phyloP scores from a whole-genome alignment of 2,888 invertebrate genomes.

The Hybos culiciformis region DNA sequence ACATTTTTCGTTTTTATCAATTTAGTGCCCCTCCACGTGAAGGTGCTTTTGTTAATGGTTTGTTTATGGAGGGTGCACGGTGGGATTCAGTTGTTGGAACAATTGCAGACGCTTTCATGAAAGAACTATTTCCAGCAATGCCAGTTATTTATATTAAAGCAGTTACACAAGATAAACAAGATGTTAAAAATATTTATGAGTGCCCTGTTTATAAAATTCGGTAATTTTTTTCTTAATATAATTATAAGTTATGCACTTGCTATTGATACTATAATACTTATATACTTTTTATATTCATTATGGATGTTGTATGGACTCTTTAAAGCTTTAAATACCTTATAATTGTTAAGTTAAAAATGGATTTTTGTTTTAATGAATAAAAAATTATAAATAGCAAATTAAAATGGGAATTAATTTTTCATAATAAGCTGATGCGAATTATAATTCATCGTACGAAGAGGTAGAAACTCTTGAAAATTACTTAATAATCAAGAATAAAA shows the following conservation, averaged over 20 bases:
- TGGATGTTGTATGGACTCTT: background rate
- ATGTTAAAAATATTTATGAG: slow-evolving; percentile 73
- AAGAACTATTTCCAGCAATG: slow-evolving; percentile 81
- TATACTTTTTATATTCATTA: background rate
- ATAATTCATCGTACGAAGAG: too few species aligned
- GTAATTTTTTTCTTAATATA: slow-evolving; percentile 16
- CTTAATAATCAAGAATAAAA: too few species aligned
- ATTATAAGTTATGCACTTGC: background rate
- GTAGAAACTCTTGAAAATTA: too few species aligned
- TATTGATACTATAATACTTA: background rate
- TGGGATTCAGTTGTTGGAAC: slow-evolving; percentile 72
- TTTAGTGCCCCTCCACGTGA: slow-evolving; percentile 67
- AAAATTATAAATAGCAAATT: too few species aligned
- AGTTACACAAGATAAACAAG: slow-evolving; percentile 79
- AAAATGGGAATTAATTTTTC: too few species aligned
- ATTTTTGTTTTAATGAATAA: too few species aligned
- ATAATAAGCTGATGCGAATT: too few species aligned
- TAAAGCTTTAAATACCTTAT: background rate
- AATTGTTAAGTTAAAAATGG: background rate
- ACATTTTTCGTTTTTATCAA: slow-evolving; percentile 3
- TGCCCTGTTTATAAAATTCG: slow-evolving; percentile 90
- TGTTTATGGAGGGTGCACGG: slow-evolving; percentile 88
- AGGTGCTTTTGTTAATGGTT: slow-evolving; percentile 78
- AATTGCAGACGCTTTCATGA: slow-evolving; percentile 70
- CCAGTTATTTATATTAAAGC: slow-evolving; percentile 83